These are phyloP conservation scores for Uromys caudimaculatus DNA, from an alignment of 2,797 vertebrate genomes.

Conservation along the genomic window DNA sequence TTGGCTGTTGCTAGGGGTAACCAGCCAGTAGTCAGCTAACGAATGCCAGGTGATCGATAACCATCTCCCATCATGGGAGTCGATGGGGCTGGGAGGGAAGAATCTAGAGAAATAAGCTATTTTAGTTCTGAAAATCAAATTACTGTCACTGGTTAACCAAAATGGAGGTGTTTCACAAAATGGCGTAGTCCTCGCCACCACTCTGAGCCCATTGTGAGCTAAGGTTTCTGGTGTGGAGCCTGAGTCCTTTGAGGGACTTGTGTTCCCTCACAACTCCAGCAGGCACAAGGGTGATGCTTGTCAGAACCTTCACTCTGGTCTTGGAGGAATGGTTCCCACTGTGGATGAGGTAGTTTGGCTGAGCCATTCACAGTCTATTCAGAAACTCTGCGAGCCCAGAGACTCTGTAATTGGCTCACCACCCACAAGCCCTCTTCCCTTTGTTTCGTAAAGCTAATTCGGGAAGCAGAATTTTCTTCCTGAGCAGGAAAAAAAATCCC, in stretches of 20 bases:
- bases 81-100: neutral
- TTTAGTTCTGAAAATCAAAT: neutral
- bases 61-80: neutral
- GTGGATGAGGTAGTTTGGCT: neutral
- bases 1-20: neutral
- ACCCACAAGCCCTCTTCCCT: neutral
- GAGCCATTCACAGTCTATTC: neutral
- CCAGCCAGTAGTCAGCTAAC: neutral
- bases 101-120: neutral
- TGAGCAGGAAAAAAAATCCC: neutral
- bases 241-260: neutral
- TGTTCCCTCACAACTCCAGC: fast-evolving
- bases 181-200: too few relatives aligned
- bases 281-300: neutral
- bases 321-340: neutral
- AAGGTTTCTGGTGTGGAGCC: neutral
- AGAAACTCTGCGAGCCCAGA: neutral
- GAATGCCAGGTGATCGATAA: neutral
- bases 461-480: neutral
- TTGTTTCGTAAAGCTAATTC: neutral
- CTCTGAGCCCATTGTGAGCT: neutral
- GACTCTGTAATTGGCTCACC: neutral
- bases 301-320: neutral
- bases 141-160: neutral
- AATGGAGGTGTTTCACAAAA: neutral